Evolutionary conservation across 2,113 vertebrate genomes (phyloP).

Genomic region (Phalacrocorax brasilianus): DNA sequence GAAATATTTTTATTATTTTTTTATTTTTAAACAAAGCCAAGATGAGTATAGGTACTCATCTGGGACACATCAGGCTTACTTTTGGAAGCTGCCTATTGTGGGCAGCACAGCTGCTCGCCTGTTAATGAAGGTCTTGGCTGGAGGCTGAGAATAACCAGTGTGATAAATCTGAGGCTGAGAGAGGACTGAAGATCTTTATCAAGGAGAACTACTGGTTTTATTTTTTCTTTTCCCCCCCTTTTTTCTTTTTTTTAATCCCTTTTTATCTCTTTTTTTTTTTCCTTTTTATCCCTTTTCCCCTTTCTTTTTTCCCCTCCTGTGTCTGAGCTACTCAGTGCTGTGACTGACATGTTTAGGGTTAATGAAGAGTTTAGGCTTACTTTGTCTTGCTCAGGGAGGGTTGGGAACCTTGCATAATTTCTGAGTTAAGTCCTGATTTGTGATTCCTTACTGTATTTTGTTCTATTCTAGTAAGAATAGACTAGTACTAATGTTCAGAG

Average conservation of each 20-base stretch:
- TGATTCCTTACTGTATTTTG: background rate
- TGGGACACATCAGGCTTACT: background rate
- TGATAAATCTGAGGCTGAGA: background rate
- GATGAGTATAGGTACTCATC: background rate
- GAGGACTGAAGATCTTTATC: background rate
- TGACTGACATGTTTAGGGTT: background rate
- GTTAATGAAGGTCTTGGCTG: background rate
- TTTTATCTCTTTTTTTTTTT: background rate
- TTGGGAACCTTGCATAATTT: background rate
- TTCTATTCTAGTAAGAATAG: background rate
- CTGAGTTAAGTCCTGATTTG: background rate
- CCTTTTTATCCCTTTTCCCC: too few species aligned
- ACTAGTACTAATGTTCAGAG: background rate
- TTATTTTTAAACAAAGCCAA: background rate
- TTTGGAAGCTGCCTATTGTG: background rate
- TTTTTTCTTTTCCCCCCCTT: background rate
- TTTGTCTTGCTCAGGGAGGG: background rate
- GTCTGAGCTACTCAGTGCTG: background rate
- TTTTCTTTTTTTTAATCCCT: too few species aligned
- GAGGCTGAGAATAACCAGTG: background rate
- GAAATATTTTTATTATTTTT: background rate
- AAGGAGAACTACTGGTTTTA: background rate
- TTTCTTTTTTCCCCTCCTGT: background rate
- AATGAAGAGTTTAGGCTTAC: background rate
- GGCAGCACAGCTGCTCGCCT: background rate